These are phyloP conservation scores for Microcebus tavaratra DNA, from an alignment of 2,113 vertebrate species.

Conservation along the genomic window DNA sequence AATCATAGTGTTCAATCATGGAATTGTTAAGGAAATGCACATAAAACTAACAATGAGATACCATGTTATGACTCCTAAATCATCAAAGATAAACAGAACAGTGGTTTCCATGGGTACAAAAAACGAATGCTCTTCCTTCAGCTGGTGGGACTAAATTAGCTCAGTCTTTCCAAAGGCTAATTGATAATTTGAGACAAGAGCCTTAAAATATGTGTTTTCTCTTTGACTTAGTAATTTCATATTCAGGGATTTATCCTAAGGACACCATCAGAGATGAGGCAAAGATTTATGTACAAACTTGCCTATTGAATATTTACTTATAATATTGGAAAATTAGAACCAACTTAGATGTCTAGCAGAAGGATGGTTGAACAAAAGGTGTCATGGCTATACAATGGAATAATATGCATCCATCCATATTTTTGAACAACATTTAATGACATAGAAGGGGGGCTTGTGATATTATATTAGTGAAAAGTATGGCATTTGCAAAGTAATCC, in stretches of 20 bases:
- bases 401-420: background rate
- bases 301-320: background rate
- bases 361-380: background rate
- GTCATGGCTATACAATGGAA: background rate
- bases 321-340: background rate
- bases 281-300: background rate
- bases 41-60: background rate
- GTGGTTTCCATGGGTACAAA: background rate
- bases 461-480: background rate
- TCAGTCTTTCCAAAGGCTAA: background rate
- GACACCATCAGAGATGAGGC: background rate
- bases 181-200: background rate
- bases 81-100: background rate
- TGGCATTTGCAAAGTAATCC: background rate
- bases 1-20: background rate
- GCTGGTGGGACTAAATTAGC: background rate
- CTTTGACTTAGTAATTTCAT: slow-evolving; percentile 7
- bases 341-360: background rate
- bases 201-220: background rate
- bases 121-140: background rate
- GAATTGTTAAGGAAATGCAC: background rate
- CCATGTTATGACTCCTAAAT: background rate
- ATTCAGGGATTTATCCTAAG: background rate
- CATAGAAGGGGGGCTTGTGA: background rate
- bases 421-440: background rate